Percentiles rank a stretch among this genome's conserved stretches.
Evolutionary conservation across 2,797 vertebrate species (phyloP).

Genomic region (Crocidura indochinensis): DNA sequence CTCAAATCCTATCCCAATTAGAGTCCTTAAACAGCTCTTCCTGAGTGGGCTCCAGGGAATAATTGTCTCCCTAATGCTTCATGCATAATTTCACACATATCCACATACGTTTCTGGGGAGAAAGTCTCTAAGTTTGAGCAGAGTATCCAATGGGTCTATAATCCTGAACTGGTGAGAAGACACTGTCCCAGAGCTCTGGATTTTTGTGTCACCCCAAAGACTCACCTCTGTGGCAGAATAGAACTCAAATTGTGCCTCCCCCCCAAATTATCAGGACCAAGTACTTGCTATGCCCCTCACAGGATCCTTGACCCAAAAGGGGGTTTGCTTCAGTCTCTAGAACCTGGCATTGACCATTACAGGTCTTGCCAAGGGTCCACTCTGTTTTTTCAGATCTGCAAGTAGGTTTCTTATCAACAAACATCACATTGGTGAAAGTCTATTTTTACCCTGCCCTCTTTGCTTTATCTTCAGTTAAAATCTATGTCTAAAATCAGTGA

Average conservation of each 20-base stretch:
- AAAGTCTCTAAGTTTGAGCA: background rate
- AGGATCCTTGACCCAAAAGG: background rate
- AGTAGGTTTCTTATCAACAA: background rate
- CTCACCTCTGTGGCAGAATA: background rate
- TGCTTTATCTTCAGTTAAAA: slow-evolving; percentile 35
- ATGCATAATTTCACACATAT: background rate
- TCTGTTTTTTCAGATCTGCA: background rate
- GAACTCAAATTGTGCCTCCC: background rate
- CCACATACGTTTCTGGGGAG: background rate
- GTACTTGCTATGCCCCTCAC: background rate
- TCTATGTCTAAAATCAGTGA: background rate
- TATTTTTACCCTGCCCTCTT: background rate
- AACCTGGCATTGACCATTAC: background rate
- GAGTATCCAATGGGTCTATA: slow-evolving; percentile 16
- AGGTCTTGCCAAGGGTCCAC: background rate
- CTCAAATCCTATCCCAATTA: background rate
- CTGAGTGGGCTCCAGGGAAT: background rate
- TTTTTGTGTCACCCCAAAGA: background rate
- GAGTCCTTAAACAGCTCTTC: background rate
- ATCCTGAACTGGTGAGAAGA: background rate
- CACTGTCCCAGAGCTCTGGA: background rate
- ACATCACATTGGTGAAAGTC: background rate
- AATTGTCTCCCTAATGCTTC: background rate
- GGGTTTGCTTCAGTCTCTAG: background rate
- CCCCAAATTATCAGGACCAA: background rate